phyloP scores from a whole-genome alignment of 1,140 invertebrate species.

The Portunus trituberculatus region DNA sequence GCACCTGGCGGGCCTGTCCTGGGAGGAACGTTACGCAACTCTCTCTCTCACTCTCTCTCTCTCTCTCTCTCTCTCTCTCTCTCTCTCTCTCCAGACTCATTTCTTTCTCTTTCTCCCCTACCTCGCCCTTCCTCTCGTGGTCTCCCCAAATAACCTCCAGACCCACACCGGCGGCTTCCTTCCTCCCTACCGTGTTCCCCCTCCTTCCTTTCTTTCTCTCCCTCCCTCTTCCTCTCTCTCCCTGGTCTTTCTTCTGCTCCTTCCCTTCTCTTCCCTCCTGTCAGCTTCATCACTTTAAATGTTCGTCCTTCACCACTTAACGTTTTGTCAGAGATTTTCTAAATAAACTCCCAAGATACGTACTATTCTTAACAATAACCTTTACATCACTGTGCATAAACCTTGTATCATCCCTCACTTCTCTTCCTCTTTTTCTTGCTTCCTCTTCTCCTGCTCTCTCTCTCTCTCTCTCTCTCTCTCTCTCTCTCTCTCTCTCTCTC shows the following conservation, averaged over 20 bases:
- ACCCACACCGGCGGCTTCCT: not conserved
- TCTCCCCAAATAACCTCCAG: slow-evolving; percentile 10
- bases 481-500: not conserved
- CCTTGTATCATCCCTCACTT: not conserved
- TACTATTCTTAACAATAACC: not conserved
- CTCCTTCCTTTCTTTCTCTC: not conserved
- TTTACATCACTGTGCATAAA: not conserved
- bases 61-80: not conserved
- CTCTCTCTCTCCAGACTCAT: not conserved
- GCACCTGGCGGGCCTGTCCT: not conserved
- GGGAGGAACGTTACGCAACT: not conserved
- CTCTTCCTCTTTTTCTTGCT: not conserved
- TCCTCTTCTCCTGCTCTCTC: not conserved
- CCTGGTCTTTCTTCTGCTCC: not conserved
- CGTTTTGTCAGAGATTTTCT: not conserved
- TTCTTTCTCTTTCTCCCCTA: not conserved
- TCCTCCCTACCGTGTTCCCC: not conserved
- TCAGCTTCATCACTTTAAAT: not conserved
- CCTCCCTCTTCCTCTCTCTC: not conserved
- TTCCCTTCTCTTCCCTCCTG: not conserved
- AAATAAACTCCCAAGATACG: not conserved
- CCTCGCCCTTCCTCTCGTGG: not conserved
- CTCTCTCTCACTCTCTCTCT: slow-evolving; percentile 16
- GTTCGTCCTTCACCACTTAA: not conserved
- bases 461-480: not conserved